Conservation (phyloP, 2,113 vertebrate species). For the Sinocyclocheilus grahami region DNA sequence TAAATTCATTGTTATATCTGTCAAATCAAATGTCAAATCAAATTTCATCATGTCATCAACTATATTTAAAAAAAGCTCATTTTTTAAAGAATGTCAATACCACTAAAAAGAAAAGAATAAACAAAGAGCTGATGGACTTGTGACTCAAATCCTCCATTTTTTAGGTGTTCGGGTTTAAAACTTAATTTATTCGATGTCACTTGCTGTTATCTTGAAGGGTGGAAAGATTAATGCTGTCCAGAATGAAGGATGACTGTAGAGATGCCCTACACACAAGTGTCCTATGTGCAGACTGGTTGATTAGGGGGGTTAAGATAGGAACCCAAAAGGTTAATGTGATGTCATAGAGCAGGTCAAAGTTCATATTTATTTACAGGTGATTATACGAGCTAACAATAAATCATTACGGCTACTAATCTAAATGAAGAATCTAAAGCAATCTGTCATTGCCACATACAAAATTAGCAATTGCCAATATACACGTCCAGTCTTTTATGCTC, state of each 20-base stretch:
- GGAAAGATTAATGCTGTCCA: slow-evolving; percentile 13
- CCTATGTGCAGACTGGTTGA: neutral
- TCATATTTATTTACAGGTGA: slow-evolving; percentile 23
- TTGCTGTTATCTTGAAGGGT: neutral
- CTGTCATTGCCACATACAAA: neutral
- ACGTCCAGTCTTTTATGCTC: neutral
- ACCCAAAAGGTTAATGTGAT: slow-evolving; percentile 29
- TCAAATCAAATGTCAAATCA: neutral
- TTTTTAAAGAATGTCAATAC: slow-evolving; percentile 72
- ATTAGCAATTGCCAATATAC: too few relatives aligned
- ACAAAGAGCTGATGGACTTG: slow-evolving; percentile 51
- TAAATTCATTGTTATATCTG: slow-evolving; percentile 64
- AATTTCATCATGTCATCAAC: slow-evolving; percentile 58
- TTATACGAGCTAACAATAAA: slow-evolving; percentile 41
- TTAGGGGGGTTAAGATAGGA: slow-evolving; percentile 11
- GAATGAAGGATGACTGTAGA: slow-evolving; percentile 20
- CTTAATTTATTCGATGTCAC: neutral
- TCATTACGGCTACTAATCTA: slow-evolving; percentile 20
- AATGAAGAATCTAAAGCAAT: neutral
- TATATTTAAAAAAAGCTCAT: slow-evolving; percentile 54
- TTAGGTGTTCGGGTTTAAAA: neutral
- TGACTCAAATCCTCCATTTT: neutral
- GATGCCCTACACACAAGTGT: neutral
- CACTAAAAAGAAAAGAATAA: slow-evolving; percentile 65
- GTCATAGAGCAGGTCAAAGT: slow-evolving; percentile 10